A percentile compares a stretch with the other conserved stretches of the same genome.
Conservation (phyloP, 2,888 invertebrate species). For the Toxonevra muliebris region DNA sequence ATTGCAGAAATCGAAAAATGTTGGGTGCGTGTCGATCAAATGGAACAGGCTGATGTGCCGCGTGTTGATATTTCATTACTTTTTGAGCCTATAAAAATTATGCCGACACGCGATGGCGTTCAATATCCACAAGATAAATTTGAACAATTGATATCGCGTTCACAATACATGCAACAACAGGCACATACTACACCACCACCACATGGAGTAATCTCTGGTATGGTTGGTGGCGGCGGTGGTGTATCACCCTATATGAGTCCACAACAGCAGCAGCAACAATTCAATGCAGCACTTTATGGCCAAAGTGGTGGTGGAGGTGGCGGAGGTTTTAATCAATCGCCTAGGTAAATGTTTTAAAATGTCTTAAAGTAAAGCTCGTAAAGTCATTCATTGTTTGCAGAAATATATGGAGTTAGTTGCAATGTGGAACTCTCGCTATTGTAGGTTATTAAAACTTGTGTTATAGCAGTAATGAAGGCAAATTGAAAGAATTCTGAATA, state of each 20-base stretch:
- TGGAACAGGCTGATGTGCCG: constrained; percentile 64
- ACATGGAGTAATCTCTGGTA: constrained; percentile 32
- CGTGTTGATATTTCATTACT: constrained; percentile 61
- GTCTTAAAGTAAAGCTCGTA: too few relatives aligned
- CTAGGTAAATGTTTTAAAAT: constrained; percentile 55
- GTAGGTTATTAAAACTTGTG: too few relatives aligned
- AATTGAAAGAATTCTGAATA: too few relatives aligned
- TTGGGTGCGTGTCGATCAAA: constrained; percentile 63
- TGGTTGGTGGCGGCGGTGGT: constrained; percentile 39
- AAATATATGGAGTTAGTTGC: too few relatives aligned
- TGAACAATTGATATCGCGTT: constrained; percentile 57
- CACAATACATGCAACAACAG: constrained; percentile 54
- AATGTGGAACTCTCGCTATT: too few relatives aligned
- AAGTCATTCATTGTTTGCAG: too few relatives aligned
- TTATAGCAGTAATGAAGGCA: too few relatives aligned
- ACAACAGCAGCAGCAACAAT: constrained; percentile 44
- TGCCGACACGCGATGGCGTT: constrained; percentile 67
- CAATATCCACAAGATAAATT: constrained; percentile 63
- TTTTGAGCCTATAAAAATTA: constrained; percentile 67
- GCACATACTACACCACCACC: constrained; percentile 52
- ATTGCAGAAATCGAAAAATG: constrained; percentile 74
- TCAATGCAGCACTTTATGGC: constrained; percentile 35
- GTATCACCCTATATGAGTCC: constrained; percentile 59
- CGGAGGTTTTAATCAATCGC: constrained; percentile 36
- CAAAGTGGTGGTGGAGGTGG: constrained; percentile 28